These are phyloP conservation scores for Eristalinus sepulchralis DNA, from an alignment of 2,888 invertebrate genomes.

Conservation along the genomic window DNA sequence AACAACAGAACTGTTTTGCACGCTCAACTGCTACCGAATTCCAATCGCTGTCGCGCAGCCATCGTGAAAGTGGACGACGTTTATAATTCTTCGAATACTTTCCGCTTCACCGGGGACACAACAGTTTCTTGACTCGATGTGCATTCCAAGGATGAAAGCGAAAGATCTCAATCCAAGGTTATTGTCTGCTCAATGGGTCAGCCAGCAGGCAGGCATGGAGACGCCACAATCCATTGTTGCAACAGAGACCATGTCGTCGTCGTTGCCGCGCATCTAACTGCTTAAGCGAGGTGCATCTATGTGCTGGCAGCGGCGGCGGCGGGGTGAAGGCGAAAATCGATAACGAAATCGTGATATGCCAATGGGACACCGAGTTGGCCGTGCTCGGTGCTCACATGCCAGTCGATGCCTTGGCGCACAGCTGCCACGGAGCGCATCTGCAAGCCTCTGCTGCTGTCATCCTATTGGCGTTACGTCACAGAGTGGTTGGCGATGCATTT, in stretches of 20 bases:
- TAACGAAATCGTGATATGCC: slow-evolving; percentile 69
- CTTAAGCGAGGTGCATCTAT: background rate
- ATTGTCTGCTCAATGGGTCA: background rate
- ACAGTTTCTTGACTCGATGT: background rate
- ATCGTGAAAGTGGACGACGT: background rate
- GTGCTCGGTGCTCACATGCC: slow-evolving; percentile 10
- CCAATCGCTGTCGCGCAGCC: background rate
- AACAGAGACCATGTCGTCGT: slow-evolving; percentile 11
- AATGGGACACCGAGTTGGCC: slow-evolving; percentile 49
- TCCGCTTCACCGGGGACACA: background rate
- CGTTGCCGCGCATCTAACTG: slow-evolving; percentile 18
- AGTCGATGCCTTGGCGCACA: background rate
- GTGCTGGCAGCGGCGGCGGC: background rate
- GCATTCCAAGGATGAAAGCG: background rate
- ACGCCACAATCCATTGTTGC: background rate
- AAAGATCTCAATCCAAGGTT: background rate
- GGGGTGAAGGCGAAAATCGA: slow-evolving; percentile 64
- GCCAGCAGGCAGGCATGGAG: background rate
- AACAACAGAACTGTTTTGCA: background rate
- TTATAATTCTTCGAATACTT: background rate
- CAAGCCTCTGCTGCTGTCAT: slow-evolving; percentile 33
- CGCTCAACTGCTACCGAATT: background rate
- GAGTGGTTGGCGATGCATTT: slow-evolving; percentile 26
- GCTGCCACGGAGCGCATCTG: slow-evolving; percentile 3
- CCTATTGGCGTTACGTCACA: slow-evolving; percentile 37